Evolutionary conservation across 2,888 invertebrate species (phyloP).

Genomic region (Ellobium chinense): DNA sequence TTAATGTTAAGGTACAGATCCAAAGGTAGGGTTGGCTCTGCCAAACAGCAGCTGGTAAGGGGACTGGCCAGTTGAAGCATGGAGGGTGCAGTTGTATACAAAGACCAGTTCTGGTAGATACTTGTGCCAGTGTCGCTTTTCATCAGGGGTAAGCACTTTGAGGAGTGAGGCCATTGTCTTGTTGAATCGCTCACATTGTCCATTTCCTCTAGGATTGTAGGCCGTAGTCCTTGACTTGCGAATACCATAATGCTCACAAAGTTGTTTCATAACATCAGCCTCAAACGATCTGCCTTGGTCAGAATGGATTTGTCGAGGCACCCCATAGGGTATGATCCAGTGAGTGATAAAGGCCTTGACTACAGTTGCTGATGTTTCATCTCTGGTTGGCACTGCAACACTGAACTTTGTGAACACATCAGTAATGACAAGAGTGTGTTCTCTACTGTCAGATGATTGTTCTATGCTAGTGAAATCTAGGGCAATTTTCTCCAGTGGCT

Average conservation of each 20-base stretch:
- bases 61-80: conserved; percentile 43
- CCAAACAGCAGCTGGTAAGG: conserved; percentile 52
- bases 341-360: conserved; percentile 51
- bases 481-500: conserved; percentile 17
- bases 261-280: conserved; percentile 44
- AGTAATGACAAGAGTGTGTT: conserved; percentile 58
- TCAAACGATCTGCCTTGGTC: conserved; percentile 57
- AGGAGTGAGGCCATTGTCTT: conserved; percentile 48
- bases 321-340: conserved; percentile 55
- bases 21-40: conserved; percentile 38
- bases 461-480: background rate
- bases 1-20: background rate
- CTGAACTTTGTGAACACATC: conserved; percentile 60
- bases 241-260: conserved; percentile 51
- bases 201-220: conserved; percentile 55
- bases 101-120: background rate
- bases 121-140: conserved; percentile 52
- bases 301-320: conserved; percentile 53
- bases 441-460: conserved; percentile 45
- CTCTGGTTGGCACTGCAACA: conserved; percentile 52
- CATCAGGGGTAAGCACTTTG: conserved; percentile 37
- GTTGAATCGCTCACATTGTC: conserved; percentile 58
- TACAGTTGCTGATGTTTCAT: conserved; percentile 53
- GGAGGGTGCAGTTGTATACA: conserved; percentile 47
- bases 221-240: conserved; percentile 52